Evolutionary conservation across 2,888 invertebrate species (phyloP), one percentile per base, ranked within the genome.

Genomic region (Artemia sinica): DNA sequence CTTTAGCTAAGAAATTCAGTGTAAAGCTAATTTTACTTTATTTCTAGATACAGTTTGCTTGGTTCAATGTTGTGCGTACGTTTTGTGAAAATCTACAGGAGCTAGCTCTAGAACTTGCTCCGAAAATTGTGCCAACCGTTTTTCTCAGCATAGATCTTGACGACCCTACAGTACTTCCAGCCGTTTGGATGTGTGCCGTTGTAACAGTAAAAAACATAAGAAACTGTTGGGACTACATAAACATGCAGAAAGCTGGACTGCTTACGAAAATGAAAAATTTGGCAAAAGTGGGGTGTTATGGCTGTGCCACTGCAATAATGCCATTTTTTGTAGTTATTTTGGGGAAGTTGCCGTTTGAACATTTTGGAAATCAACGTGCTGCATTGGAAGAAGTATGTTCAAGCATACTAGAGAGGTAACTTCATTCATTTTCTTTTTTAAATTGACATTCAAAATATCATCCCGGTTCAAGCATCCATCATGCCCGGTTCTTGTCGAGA

Each of bases 131-230:
- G 14, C 58, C 58, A n/a, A 14, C 58, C 58, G 58, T 58, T 18
- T 58, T 58, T 10, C 10, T 58, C n/a, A 14, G 14, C 8, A 14
- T 58, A 58, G 58, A 58, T 18, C 14, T 18, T 18, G 58, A 58
- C n/a, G 58, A 58, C 58, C 58, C 58, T 14, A 58, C 58, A n/a
- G 58, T 58, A 8, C 58, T 58, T n/a, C 58, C 58, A 18, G 58
- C 14, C n/a, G 58, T 58, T 18, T 58, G 58, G 58, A 58, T 18
- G 11, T 58, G 14, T 1, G 58, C 58, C 14, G 14, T 58, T 9
- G n/a, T 58, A n/a, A 58, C 10, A n/a, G 18, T 58, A 58, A 58
- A 58, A 10, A 58, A 58, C 58, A 58, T 58, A 14, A 18, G 10
- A 14, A 18, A 58, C 10, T 18, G 14, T 10, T 58, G 58, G 58